These are phyloP conservation scores for Arrhopalites spinosus DNA, from an alignment of 2,888 invertebrate species.

Conservation along the genomic window DNA sequence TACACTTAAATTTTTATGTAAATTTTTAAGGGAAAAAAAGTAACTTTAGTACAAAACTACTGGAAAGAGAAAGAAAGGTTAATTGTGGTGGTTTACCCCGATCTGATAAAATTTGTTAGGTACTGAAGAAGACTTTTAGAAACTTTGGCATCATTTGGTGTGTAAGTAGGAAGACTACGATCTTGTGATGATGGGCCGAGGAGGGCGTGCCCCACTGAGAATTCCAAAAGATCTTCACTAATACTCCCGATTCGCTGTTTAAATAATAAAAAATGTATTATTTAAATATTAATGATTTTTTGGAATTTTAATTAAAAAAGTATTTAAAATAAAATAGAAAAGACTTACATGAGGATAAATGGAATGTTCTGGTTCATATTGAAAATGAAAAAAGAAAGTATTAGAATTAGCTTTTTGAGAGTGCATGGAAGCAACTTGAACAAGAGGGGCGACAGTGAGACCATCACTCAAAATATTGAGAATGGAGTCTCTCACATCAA, in stretches of 20 bases:
- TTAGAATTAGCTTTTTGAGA: conserved; percentile 69
- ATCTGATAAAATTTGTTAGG: conserved; percentile 56
- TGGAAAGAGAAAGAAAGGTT: too few species aligned
- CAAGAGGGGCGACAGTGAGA: conserved; percentile 74
- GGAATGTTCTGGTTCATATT: conserved; percentile 79
- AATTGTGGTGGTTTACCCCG: conserved; percentile 46
- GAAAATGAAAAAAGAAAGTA: conserved; percentile 79
- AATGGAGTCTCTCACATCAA: conserved; percentile 85
- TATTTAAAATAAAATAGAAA: too few species aligned
- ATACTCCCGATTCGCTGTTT: conserved; percentile 54
- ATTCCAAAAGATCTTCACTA: conserved; percentile 54
- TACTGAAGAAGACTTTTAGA: conserved; percentile 54
- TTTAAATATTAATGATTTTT: too few species aligned
- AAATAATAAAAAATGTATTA: neutral
- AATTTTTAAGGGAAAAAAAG: too few species aligned
- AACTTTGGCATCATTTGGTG: conserved; percentile 52
- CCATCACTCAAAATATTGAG: conserved; percentile 89
- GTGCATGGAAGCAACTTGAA: conserved; percentile 65
- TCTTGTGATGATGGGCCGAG: conserved; percentile 40
- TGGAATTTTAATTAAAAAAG: too few species aligned
- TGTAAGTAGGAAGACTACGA: conserved; percentile 53
- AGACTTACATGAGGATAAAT: conserved; percentile 71
- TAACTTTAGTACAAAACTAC: too few species aligned
- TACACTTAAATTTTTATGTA: too few species aligned
- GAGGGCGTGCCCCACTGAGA: conserved; percentile 55